phyloP scores from a whole-genome alignment of 1,140 invertebrate species.

The Latrodectus geometricus region DNA sequence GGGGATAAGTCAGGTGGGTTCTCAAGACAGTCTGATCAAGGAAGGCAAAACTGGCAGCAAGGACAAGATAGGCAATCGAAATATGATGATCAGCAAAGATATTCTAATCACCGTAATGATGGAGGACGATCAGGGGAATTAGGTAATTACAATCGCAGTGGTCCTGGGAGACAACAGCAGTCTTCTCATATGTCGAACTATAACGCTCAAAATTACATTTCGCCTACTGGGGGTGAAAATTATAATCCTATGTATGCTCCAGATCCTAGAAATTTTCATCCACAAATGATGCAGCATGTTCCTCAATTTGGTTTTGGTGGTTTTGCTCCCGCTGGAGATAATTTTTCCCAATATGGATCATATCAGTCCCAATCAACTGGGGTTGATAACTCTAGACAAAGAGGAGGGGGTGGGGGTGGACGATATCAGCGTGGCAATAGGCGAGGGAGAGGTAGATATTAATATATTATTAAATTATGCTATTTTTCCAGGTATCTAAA shows the following conservation, averaged over 20 bases:
- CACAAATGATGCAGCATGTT: background rate
- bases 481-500: too few species aligned
- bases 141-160: background rate
- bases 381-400: background rate
- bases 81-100: background rate
- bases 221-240: background rate
- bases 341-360: slow-evolving; percentile 48
- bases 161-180: background rate
- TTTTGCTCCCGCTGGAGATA: slow-evolving; percentile 40
- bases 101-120: background rate
- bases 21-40: background rate
- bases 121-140: background rate
- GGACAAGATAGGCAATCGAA: background rate
- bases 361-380: slow-evolving; percentile 4
- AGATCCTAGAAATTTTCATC: background rate
- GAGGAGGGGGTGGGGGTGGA: slow-evolving; percentile 11
- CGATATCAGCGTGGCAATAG: background rate
- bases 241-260: slow-evolving; percentile 4
- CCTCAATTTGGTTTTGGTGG: slow-evolving; percentile 51
- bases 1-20: background rate
- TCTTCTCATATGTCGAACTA: background rate
- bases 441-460: background rate
- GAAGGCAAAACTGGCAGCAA: background rate
- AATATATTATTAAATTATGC: background rate
- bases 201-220: background rate